Evolutionary conservation across 2,113 vertebrate genomes (phyloP).

Genomic region (Zingel zingel): DNA sequence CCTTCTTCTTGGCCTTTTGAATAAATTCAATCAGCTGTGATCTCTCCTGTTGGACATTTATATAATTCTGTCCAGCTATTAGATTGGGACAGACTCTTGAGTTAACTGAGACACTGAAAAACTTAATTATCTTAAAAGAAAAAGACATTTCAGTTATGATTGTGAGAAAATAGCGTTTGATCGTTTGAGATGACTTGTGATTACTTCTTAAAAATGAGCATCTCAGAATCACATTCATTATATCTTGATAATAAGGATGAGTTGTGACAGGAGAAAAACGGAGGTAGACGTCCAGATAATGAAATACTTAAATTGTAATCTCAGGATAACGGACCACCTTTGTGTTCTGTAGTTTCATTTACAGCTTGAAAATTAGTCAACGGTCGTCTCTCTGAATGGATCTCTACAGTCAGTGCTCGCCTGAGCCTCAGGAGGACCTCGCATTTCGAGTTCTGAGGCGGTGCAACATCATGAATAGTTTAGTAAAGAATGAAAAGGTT

Average conservation of each 20-base stretch:
- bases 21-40: slow-evolving; percentile 2
- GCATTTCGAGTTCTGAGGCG: background rate
- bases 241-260: background rate
- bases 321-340: background rate
- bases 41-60: background rate
- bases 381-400: background rate
- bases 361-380: background rate
- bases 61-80: background rate
- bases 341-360: background rate
- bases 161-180: background rate
- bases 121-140: slow-evolving; percentile 10
- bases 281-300: background rate
- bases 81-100: background rate
- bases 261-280: background rate
- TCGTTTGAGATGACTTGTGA: background rate
- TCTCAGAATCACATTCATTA: background rate
- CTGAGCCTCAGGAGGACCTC: background rate
- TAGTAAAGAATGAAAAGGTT: background rate
- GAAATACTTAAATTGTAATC: background rate
- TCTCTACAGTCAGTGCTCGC: background rate
- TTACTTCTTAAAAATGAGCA: background rate
- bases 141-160: background rate
- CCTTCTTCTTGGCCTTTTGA: slow-evolving; percentile 1
- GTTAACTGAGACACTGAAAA: background rate
- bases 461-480: background rate